A percentile compares a stretch with the other conserved stretches of the same genome.
These are phyloP conservation scores for Narcine bancroftii DNA, from an alignment of 2,113 vertebrate species.

Conservation along the genomic window DNA sequence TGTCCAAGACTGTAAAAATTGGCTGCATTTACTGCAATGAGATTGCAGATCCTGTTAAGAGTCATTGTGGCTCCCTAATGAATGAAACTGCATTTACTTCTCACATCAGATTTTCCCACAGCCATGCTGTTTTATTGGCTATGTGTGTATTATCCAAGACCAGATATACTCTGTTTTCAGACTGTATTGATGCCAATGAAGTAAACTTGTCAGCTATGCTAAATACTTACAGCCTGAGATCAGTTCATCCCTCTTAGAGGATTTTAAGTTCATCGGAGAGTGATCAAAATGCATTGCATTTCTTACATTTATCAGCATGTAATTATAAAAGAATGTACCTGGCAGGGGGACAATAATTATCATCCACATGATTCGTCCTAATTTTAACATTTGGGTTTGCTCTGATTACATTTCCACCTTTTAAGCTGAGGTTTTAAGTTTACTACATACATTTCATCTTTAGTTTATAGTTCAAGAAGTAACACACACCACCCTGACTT, in stretches of 20 bases:
- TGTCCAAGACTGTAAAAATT: too few relatives aligned
- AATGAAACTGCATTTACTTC: background rate
- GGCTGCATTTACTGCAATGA: too few relatives aligned
- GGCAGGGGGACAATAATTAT: background rate
- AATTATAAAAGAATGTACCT: background rate
- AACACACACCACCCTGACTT: too few relatives aligned
- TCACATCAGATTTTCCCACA: background rate
- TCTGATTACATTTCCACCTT: background rate
- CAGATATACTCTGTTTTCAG: constrained; percentile 7
- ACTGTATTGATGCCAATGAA: background rate
- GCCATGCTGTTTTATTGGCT: background rate
- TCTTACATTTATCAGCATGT: background rate
- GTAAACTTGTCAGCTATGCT: background rate
- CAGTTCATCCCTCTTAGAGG: background rate
- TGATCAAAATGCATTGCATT: background rate
- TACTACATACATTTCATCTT: background rate
- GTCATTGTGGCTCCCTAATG: background rate
- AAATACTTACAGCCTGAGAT: background rate
- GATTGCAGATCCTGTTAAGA: too few relatives aligned
- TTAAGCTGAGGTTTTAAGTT: background rate
- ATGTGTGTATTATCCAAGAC: background rate
- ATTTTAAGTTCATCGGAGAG: background rate
- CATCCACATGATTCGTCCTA: background rate
- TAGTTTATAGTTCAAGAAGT: too few relatives aligned
- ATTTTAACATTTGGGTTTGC: background rate